These are phyloP conservation scores for Drepanosiphum platanoidis DNA, from an alignment of 2,888 invertebrate species.

Conservation along the genomic window DNA sequence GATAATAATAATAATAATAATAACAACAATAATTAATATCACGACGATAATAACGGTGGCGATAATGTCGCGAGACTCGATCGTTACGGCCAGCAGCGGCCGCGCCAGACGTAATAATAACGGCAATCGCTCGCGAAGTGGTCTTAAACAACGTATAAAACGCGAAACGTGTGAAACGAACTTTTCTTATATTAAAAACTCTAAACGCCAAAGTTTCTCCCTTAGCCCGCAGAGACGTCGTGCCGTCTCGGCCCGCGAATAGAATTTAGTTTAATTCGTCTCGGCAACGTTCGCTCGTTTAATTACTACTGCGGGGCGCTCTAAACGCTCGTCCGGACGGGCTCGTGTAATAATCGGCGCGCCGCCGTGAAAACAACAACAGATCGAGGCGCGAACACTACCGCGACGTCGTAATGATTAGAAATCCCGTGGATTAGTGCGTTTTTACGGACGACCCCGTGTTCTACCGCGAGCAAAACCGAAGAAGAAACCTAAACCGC, in stretches of 20 bases:
- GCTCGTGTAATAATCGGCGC: too few species aligned
- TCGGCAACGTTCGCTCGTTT: not conserved
- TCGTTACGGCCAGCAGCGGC: constrained; percentile 34
- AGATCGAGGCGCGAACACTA: too few species aligned
- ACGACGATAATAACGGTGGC: not conserved
- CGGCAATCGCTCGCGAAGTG: not conserved
- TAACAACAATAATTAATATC: too few species aligned
- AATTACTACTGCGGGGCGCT: too few species aligned
- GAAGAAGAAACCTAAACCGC: too few species aligned
- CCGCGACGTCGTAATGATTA: too few species aligned
- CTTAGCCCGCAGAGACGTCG: constrained; percentile 21
- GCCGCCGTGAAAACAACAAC: too few species aligned
- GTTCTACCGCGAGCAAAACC: too few species aligned
- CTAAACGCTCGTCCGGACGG: not conserved
- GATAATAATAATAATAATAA: not conserved
- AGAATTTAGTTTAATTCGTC: constrained; percentile 12
- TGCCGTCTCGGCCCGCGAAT: constrained; percentile 15
- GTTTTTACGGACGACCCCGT: too few species aligned
- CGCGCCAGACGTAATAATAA: not conserved
- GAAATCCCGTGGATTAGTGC: too few species aligned
- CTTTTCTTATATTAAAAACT: constrained; percentile 44
- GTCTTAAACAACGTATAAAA: constrained; percentile 16
- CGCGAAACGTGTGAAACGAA: constrained; percentile 15
- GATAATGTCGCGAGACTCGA: not conserved
- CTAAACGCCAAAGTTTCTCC: constrained; percentile 29